A percentile compares a stretch with the other conserved stretches of the same genome.
These are phyloP conservation scores for Psylliodes chrysocephalus DNA, from an alignment of 2,888 invertebrate species.

Conservation along the genomic window DNA sequence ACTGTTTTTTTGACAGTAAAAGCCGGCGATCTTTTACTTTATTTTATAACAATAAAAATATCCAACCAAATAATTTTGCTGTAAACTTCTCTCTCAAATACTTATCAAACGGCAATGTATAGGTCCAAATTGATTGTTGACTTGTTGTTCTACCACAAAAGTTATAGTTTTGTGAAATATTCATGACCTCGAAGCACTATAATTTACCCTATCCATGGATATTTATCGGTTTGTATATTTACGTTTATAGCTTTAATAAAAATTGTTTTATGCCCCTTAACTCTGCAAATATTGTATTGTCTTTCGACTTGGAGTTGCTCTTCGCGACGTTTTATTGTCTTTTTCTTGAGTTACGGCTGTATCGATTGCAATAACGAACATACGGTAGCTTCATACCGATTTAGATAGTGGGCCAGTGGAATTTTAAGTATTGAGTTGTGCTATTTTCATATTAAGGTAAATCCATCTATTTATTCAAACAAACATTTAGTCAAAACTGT, in stretches of 20 bases:
- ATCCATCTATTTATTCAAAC: not conserved
- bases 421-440: not conserved
- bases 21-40: too few relatives aligned
- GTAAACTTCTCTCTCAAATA: not conserved
- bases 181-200: slow-evolving; percentile 22
- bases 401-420: slow-evolving; percentile 26
- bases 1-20: too few relatives aligned
- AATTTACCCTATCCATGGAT: slow-evolving; percentile 30
- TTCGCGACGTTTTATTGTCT: slow-evolving; percentile 42
- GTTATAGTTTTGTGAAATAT: slow-evolving; percentile 32
- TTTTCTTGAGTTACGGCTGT: slow-evolving; percentile 37
- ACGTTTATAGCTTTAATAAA: slow-evolving; percentile 46
- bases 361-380: slow-evolving; percentile 46
- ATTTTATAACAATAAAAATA: not conserved
- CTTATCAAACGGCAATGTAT: slow-evolving; percentile 6
- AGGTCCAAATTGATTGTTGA: slow-evolving; percentile 20
- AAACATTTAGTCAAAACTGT: not conserved
- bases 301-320: slow-evolving; percentile 39
- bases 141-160: slow-evolving; percentile 15
- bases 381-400: slow-evolving; percentile 38
- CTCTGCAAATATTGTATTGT: slow-evolving; percentile 43
- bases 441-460: slow-evolving; percentile 1
- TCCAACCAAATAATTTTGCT: not conserved
- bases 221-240: slow-evolving; percentile 43
- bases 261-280: slow-evolving; percentile 45